Conservation (phyloP, 2,113 vertebrate species). For the Chelonoidis abingdonii region DNA sequence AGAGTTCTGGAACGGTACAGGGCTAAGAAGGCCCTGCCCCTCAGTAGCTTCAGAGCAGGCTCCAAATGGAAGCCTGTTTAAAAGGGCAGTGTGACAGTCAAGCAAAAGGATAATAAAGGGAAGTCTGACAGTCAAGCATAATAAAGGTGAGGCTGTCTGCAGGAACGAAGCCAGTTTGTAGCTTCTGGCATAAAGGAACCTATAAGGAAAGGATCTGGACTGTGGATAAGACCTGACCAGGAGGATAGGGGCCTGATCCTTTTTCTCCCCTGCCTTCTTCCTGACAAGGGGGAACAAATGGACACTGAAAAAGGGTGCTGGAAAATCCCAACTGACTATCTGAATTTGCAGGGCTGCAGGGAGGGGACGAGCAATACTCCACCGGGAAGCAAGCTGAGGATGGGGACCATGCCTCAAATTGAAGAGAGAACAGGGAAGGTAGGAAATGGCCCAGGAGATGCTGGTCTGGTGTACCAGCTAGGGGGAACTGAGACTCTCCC, state of each 20-base stretch:
- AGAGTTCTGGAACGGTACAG: neutral
- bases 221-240: neutral
- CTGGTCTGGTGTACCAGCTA: neutral
- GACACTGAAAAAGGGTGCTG: neutral
- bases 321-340: neutral
- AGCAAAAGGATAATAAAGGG: neutral
- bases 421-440: neutral
- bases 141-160: too few species aligned
- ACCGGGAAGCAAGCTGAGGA: neutral
- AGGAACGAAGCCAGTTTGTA: neutral
- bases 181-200: neutral
- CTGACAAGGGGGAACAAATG: neutral
- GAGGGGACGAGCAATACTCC: too few species aligned
- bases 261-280: neutral
- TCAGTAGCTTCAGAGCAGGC: neutral
- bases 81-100: neutral
- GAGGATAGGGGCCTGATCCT: neutral
- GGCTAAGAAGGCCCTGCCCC: neutral
- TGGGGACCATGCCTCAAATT: neutral
- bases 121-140: too few species aligned
- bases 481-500: neutral
- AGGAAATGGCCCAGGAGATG: neutral
- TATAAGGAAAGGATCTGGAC: neutral
- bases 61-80: neutral
- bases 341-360: neutral